Evolutionary conservation across 2,113 vertebrate genomes (phyloP), one percentile per base, ranked within the genome.

Genomic region (Apaloderma vittatum): DNA sequence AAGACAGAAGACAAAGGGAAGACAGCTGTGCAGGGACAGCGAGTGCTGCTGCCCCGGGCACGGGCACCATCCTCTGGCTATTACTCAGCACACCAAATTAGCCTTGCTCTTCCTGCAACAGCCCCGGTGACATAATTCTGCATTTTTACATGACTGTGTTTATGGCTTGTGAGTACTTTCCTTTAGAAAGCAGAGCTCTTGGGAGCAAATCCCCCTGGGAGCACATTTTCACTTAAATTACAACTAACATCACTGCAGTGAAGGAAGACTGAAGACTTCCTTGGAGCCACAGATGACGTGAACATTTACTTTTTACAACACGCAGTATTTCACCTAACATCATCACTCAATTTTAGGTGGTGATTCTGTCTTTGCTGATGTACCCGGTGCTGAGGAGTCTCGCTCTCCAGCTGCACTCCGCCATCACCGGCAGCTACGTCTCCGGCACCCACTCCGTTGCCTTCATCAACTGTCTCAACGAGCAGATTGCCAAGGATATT

Each of bases 391-490:
- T 99, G 94, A 97, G 81, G 96, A 97, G 96, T 29, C 58, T 99
- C 3, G 97, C 96, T 15, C 74, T 98, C 14, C 98, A 97, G 37
- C 92, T 99, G 49, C 97, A 98, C 72, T 97, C 99, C 0, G 82
- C 96, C 6, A 0, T 99, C 68, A 99, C 98, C 0, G 98, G 99
- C 82, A 98, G 94, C 97, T 99, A 98, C 10, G 6, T 98, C 24
- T 96, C 99, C 0, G 98, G 99, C 37, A 97, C 98, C 7, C 97
- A 99, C 65, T 99, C 99, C 21, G 37, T 99, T 8, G 94, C 99
- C 77, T 97, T 99, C 30, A 76, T 99, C 97, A 99, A 96, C 98
- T 99, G 98, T 67, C 99, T 99, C 95, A 99, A 98, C 4, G 98
- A 99, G 88, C 98, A 99, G 80, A 88, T 97, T 49, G 99, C 99